Evolutionary conservation across 2,113 vertebrate genomes (phyloP).

Genomic region (Felis catus): F.catus_Fca126_mat1.0 CM031421.1:16393501-16394000

Average conservation of each 20-base stretch:
- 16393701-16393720: neutral
- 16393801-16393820: neutral
- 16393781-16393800: neutral
- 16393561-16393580: neutral
- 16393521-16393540: neutral
- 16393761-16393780: neutral
- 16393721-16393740: neutral
- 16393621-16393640: neutral
- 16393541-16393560: neutral
- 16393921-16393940: neutral
- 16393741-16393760: neutral
- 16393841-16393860: neutral
- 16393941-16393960: neutral
- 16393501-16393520: neutral
- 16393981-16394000: neutral
- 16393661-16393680: neutral
- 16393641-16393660: neutral
- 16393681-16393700: neutral
- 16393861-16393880: slow-evolving; percentile 23
- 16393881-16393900: slow-evolving; percentile 17
- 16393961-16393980: neutral
- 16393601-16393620: neutral
- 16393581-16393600: neutral
- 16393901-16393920: neutral
- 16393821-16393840: neutral